These are phyloP conservation scores for Triplophysa dalaica DNA, from an alignment of 2,113 vertebrate species.

Conservation along the genomic window DNA sequence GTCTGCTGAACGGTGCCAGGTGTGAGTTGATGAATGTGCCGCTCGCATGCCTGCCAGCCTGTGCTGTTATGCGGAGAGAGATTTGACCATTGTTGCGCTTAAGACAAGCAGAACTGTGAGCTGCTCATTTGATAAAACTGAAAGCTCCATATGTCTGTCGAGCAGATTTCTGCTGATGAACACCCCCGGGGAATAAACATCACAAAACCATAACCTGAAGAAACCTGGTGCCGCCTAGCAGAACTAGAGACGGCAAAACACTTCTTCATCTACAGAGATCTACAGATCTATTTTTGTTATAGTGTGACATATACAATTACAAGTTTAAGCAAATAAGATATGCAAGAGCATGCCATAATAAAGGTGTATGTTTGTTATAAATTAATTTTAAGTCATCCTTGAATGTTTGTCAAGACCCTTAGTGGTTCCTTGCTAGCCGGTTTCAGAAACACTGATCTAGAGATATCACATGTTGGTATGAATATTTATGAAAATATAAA, in stretches of 20 bases:
- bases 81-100: conserved; percentile 50
- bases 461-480: too few species aligned
- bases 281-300: too few species aligned
- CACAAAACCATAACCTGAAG: background rate
- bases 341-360: too few species aligned
- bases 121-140: background rate
- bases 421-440: too few species aligned
- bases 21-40: conserved; percentile 57
- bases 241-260: background rate
- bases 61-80: conserved; percentile 45
- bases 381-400: too few species aligned
- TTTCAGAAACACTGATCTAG: too few species aligned
- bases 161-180: background rate
- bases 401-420: too few species aligned
- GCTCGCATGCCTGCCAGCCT: conserved; percentile 40
- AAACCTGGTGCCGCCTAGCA: background rate
- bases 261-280: too few species aligned
- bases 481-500: too few species aligned
- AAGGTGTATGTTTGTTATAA: too few species aligned
- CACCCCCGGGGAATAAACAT: background rate
- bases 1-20: conserved; percentile 50
- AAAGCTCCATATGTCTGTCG: background rate
- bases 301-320: too few species aligned
- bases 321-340: too few species aligned
- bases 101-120: background rate